phyloP scores from a whole-genome alignment of 2,888 invertebrate genomes.

The Dioctria rufipes region DNA sequence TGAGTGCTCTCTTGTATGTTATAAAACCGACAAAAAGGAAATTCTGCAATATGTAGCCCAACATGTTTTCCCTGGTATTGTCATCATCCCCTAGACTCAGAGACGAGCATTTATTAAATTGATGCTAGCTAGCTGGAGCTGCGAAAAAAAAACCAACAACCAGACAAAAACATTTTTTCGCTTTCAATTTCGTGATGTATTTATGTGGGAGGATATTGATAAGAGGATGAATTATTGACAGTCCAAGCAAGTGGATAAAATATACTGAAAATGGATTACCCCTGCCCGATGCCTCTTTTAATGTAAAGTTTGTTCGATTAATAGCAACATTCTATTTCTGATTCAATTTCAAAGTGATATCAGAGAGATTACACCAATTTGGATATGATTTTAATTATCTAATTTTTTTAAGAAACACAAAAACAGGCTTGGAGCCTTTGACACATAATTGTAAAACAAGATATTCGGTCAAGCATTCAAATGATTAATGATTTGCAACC shows the following conservation, averaged over 20 bases:
- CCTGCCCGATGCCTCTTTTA: conserved; percentile 1
- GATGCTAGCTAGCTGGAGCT: conserved; percentile 44
- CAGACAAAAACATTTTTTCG: conserved; percentile 47
- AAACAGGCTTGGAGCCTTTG: too few relatives aligned
- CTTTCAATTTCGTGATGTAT: conserved; percentile 50
- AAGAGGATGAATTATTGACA: conserved; percentile 46
- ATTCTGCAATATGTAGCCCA: conserved; percentile 65
- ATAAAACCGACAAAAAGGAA: conserved; percentile 64
- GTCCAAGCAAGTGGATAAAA: conserved; percentile 38
- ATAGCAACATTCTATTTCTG: conserved; percentile 11
- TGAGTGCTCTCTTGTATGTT: conserved; percentile 60
- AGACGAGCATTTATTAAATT: conserved; percentile 55
- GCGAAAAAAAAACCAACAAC: conserved; percentile 31
- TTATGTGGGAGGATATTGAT: conserved; percentile 50
- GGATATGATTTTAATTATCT: too few relatives aligned
- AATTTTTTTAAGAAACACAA: too few relatives aligned
- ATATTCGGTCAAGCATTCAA: too few relatives aligned
- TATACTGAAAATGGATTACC: conserved; percentile 38
- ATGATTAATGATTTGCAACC: too few relatives aligned
- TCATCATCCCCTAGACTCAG: conserved; percentile 52
- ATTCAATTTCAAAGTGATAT: too few relatives aligned
- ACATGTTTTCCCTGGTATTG: conserved; percentile 61
- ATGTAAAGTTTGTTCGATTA: conserved; percentile 31
- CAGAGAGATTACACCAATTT: too few relatives aligned
- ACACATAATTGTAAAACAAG: too few relatives aligned